Evolutionary conservation across 2,797 vertebrate species (phyloP).

Genomic region (Otolemur crassicaudatus): DNA sequence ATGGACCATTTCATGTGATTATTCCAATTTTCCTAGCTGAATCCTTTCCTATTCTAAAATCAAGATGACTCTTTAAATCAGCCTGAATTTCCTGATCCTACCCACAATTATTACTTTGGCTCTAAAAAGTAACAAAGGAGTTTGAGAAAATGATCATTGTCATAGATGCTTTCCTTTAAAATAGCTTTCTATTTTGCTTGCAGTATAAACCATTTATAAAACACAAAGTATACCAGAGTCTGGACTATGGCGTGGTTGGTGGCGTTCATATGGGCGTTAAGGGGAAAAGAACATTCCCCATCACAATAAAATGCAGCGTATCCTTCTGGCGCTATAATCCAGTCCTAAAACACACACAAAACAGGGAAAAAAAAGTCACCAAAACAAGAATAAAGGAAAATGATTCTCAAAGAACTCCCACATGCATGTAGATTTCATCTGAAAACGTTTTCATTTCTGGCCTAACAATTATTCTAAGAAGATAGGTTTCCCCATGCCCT

Average conservation of each 20-base stretch:
- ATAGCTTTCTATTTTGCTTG: background rate
- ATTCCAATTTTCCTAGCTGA: background rate
- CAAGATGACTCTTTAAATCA: background rate
- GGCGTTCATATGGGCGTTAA: constrained; percentile 99
- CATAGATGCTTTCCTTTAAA: background rate
- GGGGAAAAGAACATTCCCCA: constrained; percentile 98
- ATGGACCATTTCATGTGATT: background rate
- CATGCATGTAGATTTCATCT: background rate
- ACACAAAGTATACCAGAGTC: constrained; percentile 93
- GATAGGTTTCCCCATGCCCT: background rate
- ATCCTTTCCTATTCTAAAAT: background rate
- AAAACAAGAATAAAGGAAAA: background rate
- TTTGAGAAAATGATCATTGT: constrained; percentile 4
- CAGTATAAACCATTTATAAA: background rate
- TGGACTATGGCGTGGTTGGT: constrained; percentile 99
- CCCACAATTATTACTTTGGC: background rate
- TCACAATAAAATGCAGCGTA: constrained; percentile 99
- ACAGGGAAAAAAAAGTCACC: background rate
- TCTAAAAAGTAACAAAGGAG: background rate
- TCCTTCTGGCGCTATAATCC: constrained; percentile 99
- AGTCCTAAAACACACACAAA: constrained; percentile 90
- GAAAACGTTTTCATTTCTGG: background rate
- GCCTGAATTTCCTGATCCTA: background rate
- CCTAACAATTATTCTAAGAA: background rate
- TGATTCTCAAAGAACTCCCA: background rate